Conservation (phyloP, 2,113 vertebrate genomes). For the Serinus canaria region DNA sequence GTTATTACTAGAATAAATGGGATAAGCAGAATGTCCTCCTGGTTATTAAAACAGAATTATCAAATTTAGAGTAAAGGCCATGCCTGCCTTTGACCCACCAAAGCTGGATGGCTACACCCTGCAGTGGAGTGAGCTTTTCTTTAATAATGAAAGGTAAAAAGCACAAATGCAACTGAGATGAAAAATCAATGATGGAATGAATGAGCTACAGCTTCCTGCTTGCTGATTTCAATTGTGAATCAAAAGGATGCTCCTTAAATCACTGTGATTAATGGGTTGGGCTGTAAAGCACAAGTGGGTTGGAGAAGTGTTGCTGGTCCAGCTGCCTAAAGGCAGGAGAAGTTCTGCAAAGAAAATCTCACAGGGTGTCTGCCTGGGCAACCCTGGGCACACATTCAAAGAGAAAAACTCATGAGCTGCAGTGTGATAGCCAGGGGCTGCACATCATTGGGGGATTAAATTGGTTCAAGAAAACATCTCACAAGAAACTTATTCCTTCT, state of each 20-base stretch:
- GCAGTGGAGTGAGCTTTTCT: neutral
- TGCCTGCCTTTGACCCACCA: neutral
- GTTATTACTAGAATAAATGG: neutral
- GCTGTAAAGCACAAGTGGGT: neutral
- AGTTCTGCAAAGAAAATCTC: neutral
- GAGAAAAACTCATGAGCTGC: neutral
- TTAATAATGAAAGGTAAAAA: neutral
- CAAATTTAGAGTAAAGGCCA: constrained; percentile 32
- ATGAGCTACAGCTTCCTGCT: neutral
- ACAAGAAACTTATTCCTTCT: neutral
- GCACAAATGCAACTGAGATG: neutral
- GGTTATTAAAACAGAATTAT: constrained; percentile 2
- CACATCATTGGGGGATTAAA: neutral
- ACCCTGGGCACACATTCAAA: neutral
- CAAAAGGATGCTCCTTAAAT: neutral
- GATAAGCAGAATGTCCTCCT: constrained; percentile 13
- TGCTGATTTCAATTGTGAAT: neutral
- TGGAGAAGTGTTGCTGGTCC: neutral
- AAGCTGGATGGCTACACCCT: neutral
- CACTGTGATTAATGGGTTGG: neutral
- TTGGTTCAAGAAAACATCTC: neutral
- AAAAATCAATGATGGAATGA: neutral
- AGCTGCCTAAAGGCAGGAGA: neutral
- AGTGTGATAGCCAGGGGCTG: neutral
- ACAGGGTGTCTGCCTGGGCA: neutral